Evolutionary conservation across 2,113 vertebrate genomes (phyloP).

Genomic region (Anthoscopus minutus): DNA sequence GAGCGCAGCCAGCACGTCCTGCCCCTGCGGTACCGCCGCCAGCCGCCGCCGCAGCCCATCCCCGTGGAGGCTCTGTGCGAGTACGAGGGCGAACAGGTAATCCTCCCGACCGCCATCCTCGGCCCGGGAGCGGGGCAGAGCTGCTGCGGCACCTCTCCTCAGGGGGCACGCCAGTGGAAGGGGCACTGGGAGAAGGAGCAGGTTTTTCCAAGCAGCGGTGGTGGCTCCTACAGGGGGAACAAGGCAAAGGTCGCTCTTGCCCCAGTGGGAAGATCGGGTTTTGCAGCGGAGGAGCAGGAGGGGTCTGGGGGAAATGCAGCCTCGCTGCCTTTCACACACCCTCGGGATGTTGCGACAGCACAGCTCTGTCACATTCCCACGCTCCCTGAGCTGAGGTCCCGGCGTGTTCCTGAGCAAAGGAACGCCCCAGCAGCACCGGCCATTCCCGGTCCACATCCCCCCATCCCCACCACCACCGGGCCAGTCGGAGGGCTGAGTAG

Average conservation of each 20-base stretch:
- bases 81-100: constrained; percentile 86
- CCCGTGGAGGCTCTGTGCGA: constrained; percentile 92
- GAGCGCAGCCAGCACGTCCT: constrained; percentile 83
- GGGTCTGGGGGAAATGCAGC: background rate
- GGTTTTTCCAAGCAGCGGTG: rapidly evolving
- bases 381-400: background rate
- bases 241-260: rapidly evolving
- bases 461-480: rapidly evolving
- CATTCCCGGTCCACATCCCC: rapidly evolving
- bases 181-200: background rate
- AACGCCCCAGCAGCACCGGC: background rate
- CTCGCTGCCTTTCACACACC: background rate
- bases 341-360: background rate
- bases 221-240: background rate
- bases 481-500: background rate
- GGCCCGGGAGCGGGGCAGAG: rapidly evolving
- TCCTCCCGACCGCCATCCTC: background rate
- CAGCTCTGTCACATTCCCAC: background rate
- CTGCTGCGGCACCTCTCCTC: rapidly evolving
- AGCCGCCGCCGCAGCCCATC: constrained; percentile 74
- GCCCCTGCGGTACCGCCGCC: constrained; percentile 83
- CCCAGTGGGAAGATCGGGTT: background rate
- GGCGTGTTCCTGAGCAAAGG: background rate
- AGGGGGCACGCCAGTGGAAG: rapidly evolving
- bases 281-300: background rate